Base-by-base conservation (phyloP, 2,797 vertebrate genomes). In the Rachycentron canadum region DNA sequence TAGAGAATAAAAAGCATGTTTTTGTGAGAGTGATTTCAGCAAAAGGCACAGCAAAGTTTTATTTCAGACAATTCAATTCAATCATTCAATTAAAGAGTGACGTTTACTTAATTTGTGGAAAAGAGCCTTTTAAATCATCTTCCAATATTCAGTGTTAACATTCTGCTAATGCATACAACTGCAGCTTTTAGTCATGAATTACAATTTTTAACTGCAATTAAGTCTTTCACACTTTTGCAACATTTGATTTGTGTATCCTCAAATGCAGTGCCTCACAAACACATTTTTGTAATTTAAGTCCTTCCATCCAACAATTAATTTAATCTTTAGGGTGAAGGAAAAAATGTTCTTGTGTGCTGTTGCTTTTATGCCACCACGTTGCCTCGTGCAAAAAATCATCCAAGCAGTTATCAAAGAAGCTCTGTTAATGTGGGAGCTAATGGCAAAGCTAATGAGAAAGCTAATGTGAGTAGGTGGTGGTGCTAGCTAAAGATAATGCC, bases 391-490 rank as follows among this genome's bases (percentile, higher is more conserved):
- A 61, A 28, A 79, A 63, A 58, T 62, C 66, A 61, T 67, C 78
- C 17, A 62, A 67, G 71, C 70, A 61, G 70, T 72, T 67, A 73
- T 79, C 52, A 75, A 81, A 55, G 63, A 73, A 62, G 49, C 45
- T 88, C 55, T 32, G 45, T 68, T 81, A 81, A 87, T 69, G 76
- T 60, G 45, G 16, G 61, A 69, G 71, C 82, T 88, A 88, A 89
- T 79, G 78, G 78, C 65, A 63, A 84, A 82, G 83, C 79, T 86
- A 88, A 89, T 86, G 73, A 79, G 79, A 70, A 78, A 62, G 69
- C 73, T 86, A 86, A 86, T 82, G 82, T 2, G 45, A 68, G 64
- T 69, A 75, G 77, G 82, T 53, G 74, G 63, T 57, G 69, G 58
- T 79, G 70, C 71, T 58, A 60, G 80, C 80, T 81, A 30, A 72